Conservation (phyloP, 2,888 invertebrate genomes). For the Agrilus cyanescens region DNA sequence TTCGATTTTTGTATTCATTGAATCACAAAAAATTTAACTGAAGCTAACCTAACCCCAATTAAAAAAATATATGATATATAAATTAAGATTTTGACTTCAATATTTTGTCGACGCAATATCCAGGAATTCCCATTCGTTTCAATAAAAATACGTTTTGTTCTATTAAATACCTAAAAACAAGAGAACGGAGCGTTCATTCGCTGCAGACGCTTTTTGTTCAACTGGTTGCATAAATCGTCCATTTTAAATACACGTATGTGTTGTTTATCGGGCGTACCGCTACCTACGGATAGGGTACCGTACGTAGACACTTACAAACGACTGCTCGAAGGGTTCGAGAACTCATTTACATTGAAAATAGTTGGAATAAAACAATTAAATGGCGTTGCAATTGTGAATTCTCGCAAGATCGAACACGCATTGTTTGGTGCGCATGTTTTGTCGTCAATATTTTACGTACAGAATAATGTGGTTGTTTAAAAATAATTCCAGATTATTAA, state of each 20-base stretch:
- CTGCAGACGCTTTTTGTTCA: slow-evolving; percentile 2
- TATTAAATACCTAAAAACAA: too few relatives aligned
- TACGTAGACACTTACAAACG: slow-evolving; percentile 11
- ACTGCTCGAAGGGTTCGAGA: slow-evolving; percentile 24
- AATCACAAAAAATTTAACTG: too few relatives aligned
- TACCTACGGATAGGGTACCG: slow-evolving; percentile 15
- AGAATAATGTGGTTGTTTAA: too few relatives aligned
- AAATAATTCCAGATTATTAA: too few relatives aligned
- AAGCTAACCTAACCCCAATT: too few relatives aligned
- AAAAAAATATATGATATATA: too few relatives aligned
- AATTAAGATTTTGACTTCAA: too few relatives aligned
- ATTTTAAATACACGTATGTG: neutral
- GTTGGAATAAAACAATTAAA: slow-evolving; percentile 33
- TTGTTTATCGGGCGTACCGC: slow-evolving; percentile 12
- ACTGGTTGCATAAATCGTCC: neutral
- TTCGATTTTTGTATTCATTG: too few relatives aligned
- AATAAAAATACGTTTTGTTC: too few relatives aligned
- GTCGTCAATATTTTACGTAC: neutral
- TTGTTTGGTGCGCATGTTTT: slow-evolving; percentile 1
- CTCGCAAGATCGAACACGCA: slow-evolving; percentile 17
- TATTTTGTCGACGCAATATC: too few relatives aligned
- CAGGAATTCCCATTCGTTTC: too few relatives aligned
- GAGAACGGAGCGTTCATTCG: too few relatives aligned
- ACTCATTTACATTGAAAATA: slow-evolving; percentile 36
- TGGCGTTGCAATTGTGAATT: slow-evolving; percentile 28